Evolutionary conservation across 2,113 vertebrate genomes (phyloP).

Genomic region (Catagonus wagneri): DNA sequence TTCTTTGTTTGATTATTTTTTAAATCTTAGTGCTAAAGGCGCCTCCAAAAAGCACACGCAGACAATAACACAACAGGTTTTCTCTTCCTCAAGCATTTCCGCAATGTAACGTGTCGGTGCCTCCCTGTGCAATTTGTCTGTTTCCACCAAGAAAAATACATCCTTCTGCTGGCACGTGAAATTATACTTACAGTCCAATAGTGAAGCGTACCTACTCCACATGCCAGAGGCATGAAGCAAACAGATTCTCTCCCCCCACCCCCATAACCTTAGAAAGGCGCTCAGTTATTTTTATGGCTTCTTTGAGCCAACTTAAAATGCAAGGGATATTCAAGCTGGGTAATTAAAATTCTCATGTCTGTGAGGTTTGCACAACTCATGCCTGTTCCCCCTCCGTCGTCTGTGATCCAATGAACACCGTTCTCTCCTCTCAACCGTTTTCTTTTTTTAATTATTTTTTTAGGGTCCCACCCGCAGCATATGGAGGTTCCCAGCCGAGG

Average conservation of each 20-base stretch:
- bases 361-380: background rate
- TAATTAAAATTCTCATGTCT: too few relatives aligned
- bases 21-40: background rate
- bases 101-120: background rate
- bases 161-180: background rate
- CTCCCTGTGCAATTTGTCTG: background rate
- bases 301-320: background rate
- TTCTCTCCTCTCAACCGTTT: background rate
- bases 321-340: too few relatives aligned
- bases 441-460: too few relatives aligned
- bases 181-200: background rate
- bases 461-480: too few relatives aligned
- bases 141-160: background rate
- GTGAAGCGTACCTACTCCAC: background rate
- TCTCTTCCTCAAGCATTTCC: background rate
- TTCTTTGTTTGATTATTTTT: too few relatives aligned
- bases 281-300: background rate
- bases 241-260: background rate
- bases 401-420: background rate
- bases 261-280: background rate
- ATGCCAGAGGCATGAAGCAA: background rate
- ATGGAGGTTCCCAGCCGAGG: too few relatives aligned
- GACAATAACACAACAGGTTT: background rate
- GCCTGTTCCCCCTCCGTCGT: fast-evolving
- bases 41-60: slow-evolving; percentile 35